Base-by-base conservation (phyloP, 1,140 invertebrate species). In the Phenacoccus solenopsis region DNA sequence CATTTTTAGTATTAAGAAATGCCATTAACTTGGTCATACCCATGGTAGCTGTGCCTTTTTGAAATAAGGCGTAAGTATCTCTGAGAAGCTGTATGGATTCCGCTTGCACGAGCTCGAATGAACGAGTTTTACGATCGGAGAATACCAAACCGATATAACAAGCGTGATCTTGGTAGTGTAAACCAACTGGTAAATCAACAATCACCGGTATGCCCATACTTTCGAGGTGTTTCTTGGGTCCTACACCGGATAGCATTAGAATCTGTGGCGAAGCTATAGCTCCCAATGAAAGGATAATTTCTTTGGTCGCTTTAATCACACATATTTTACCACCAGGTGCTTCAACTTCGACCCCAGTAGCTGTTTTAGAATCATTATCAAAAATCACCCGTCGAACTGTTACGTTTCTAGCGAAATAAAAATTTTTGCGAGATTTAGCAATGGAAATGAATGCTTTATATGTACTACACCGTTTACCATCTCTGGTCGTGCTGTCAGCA, bases 161-260 rank as follows among this genome's bases (percentile, higher is more conserved):
- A 16, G 89, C 81, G 74, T 92, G 90, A 78, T 91, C 89, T 75
- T 90, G 87, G 0, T 94, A 80, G 77, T 93, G 93, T 69, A 86
- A 82, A 0, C 92, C 92, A 0, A 94, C 90, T n/a, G 69, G 83
- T 12, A 87, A 77, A 70, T 88, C 82, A 73, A 86, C 78, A 12
- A 90, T 77, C 0, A 87, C 77, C 0, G 82, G 79, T 21, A 82
- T 80, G 0, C 84, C 84, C 0, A 90, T 77, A 21, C 85, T 82
- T 61, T 85, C 76, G 1, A 95, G 79, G 73, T 90, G 84, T 28
- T 84, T 78, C 69, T 75, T 81, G 0, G 87, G 88, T 1, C 89
- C 90, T 22, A 91, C 83, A 20, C 90, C 90, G 1, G 88, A 90
- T 0, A 90, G 74, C 83, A 90, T 85, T 1, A 92, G 76, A 1